Evolutionary conservation across 2,113 vertebrate genomes (phyloP), one percentile per base, ranked within the genome.

Genomic region (Pithys albifrons): DNA sequence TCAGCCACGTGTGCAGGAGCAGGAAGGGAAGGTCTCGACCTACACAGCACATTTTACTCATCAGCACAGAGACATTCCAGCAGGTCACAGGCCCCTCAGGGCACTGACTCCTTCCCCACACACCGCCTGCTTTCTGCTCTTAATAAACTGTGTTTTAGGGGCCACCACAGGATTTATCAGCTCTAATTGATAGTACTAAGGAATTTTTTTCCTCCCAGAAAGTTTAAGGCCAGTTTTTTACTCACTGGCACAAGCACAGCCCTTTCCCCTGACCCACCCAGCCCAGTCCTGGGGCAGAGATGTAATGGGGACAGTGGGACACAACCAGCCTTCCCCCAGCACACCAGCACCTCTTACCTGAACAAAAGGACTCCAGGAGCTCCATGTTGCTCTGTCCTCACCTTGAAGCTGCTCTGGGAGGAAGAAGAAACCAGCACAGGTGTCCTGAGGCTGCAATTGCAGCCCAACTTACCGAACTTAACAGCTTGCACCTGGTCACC

Each of bases 331-430:
- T n/a, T n/a, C 35, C 65, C 31, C 18, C 0, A 61, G 12, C 10
- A 9, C 11, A 7, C 5, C 0, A 61, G 14, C 10, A 12, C 10
- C 9, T 33, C 95, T 89, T 91, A 93, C 90, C 96, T 93, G 77
- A 67, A 7, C 2, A 1, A 57, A 62, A 45, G 1, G 0, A 16
- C 33, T 61, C 33, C 20, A 0, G 24, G 10, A 85, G 11, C 61
- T 65, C 39, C 57, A 12, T 0, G 0, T 14, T 2, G 1, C 20
- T 8, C 19, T 2, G 0, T 20, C n/a, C n/a, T 48, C 22, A 0
- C 14, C 24, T 28, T 27, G 4, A 22, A 31, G 55, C 48, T 6
- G 1, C 5, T 1, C 35, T 6, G 3, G 22, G 16, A 49, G 31
- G 52, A 45, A 39, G 37, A 25, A 14, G 10, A 15, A 59, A 43